Base-by-base conservation (phyloP, 35 echinoderm and acorn worm species). In the Nesometra sesokonis region DNA sequence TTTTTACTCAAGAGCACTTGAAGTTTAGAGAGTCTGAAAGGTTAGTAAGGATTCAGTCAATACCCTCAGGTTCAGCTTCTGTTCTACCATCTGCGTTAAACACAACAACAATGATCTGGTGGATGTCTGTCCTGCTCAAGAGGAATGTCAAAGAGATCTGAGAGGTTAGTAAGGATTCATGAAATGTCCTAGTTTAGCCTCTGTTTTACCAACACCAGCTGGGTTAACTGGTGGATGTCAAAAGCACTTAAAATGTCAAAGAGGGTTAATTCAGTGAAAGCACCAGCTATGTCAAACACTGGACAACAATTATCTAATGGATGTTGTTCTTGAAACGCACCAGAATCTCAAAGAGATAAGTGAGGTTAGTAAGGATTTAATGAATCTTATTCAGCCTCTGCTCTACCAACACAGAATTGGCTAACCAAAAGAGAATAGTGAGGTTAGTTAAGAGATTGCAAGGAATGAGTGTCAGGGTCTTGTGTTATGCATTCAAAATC, bases 111-210 rank as follows among this genome's bases (percentile, higher is more conserved):
- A 19, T 67, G 23, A 67, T 67, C 21, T 67, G 52, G 23, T 67
- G 52, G 21, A 67, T 67, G 23, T 27, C 52, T 13, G 7, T 67
- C 21, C 23, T 67, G 21, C 52, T 67, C 52, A 67, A 67, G n/a
- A n/a, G n/a, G n/a, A n/a, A n/a, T n/a, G n/a, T n/a, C n/a, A n/a
- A n/a, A n/a, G n/a, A n/a, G n/a, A n/a, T n/a, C n/a, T n/a, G n/a
- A n/a, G n/a, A n/a, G n/a, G n/a, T n/a, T n/a, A 83, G 81, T 83
- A 83, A 83, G 11, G 35, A 30, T 38, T 83, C 81, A 13, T 11
- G 19, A 30, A 37, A 83, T 19, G n/a, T 83, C 7, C 23, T 39
- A 19, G 1, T 67, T 67, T 1, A 67, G 21, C 2, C 52, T 67
- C 23, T 67, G 8, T 27, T 67, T 19, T 67, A n/a, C n/a, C n/a